phyloP scores from a whole-genome alignment of 2,113 vertebrate species.

The Anolis carolinensis region DNA sequence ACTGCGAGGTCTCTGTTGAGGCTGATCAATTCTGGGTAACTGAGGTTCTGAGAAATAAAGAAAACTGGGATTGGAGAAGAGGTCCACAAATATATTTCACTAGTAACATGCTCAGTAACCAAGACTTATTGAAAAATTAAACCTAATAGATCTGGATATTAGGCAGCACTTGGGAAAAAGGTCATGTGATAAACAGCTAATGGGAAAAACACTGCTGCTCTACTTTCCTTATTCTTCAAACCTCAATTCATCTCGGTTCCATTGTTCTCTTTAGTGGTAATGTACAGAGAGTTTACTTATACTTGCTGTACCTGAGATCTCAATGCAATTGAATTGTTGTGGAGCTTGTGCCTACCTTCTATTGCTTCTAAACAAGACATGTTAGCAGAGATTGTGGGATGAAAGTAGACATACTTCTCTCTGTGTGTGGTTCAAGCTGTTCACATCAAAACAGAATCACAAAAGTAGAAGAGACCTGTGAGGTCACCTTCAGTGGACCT shows the following conservation, averaged over 20 bases:
- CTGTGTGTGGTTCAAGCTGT: not conserved
- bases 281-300: not conserved
- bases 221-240: not conserved
- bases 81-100: not conserved
- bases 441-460: not conserved
- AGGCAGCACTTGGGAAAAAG: not conserved
- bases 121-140: not conserved
- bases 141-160: not conserved
- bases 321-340: not conserved
- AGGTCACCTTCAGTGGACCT: not conserved
- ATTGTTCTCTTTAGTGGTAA: not conserved
- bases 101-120: not conserved
- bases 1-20: not conserved
- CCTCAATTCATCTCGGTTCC: not conserved
- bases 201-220: not conserved
- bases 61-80: not conserved
- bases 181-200: not conserved
- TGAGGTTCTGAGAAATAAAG: slow-evolving; percentile 5
- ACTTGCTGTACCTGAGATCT: not conserved
- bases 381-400: not conserved
- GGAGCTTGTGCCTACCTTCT: no score
- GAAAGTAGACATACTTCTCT: not conserved
- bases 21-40: not conserved
- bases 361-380: not conserved
- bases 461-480: not conserved